Evolutionary conservation across 92 coral and sea anemone genomes (phyloP), one percentile per base, ranked within the genome.

Genomic region (Palythoa heliodiscus): DNA sequence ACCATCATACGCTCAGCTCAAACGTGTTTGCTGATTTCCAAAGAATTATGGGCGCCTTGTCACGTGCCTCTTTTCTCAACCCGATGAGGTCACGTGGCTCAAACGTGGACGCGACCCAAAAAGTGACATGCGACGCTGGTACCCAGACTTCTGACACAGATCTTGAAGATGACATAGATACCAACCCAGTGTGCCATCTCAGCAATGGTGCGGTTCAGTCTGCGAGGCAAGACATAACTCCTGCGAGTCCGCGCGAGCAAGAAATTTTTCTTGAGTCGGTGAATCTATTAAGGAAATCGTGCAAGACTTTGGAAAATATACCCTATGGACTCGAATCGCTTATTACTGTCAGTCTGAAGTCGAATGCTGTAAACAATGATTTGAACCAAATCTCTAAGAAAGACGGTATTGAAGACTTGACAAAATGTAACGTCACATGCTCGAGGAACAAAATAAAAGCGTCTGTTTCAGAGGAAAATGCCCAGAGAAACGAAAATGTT

Each of bases 231-330:
- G 35, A 76, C 7, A 7, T 64, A 64, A 19, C 70, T 4, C 61
- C 84, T 9, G 74, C 24, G 6, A 80, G 84, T 67, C 61, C 74
- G 20, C 73, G 47, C n/a, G 84, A 80, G 60, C 84, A 80, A 38
- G 61, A 80, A 50, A 80, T 80, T 39, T 80, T 80, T 48, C 20
- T 80, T 12, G 84, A 80, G 73, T 80, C 84, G 6, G 74, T 80
- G 15, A 80, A 35, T 69, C 74, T 80, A 1, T 43, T 80, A 39
- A 80, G 43, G 40, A 80, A 80, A 39, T 66, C 84, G 47, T 64
- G 60, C 11, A 43, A 80, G 3, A 19, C 66, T 66, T 29, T 74
- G 14, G 84, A 43, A 11, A 35, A 40, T 15, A 24, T 11, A 9
- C 70, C n/a, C 5, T 15, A 11, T 0, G 37, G 55, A 61, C 5